Conservation (phyloP, 2,113 vertebrate genomes). For the Hippocampus comes region DNA sequence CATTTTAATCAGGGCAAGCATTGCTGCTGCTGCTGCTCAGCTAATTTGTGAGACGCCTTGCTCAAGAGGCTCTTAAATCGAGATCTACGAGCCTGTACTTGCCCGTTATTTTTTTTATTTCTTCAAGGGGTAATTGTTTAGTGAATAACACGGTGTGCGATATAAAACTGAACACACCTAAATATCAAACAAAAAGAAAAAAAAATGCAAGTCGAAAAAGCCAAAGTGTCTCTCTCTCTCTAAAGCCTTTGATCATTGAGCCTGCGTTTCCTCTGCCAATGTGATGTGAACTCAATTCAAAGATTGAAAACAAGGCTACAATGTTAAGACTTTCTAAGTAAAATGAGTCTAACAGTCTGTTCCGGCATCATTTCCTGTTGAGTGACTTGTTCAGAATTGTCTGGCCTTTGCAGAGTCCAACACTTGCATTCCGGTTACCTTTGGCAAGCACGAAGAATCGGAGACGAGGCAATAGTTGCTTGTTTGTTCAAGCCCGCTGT, state of each 20-base stretch:
- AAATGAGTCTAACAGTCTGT: not conserved
- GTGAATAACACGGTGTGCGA: constrained; percentile 10
- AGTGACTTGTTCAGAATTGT: not conserved
- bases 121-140: not conserved
- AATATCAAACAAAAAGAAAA: not conserved
- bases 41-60: constrained; percentile 40
- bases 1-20: constrained; percentile 56
- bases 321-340: not conserved
- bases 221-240: not conserved
- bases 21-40: constrained; percentile 2
- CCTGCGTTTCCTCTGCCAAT: not conserved
- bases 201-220: constrained; percentile 5
- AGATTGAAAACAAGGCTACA: not conserved
- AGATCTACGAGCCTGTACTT: not conserved
- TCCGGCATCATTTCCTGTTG: not conserved
- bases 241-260: constrained; percentile 7
- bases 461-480: not conserved
- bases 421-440: not conserved
- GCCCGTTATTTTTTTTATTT: constrained; percentile 6
- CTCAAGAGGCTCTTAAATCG: constrained; percentile 26
- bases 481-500: not conserved
- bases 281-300: not conserved
- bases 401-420: not conserved
- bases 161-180: not conserved
- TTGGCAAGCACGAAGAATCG: not conserved